Percentiles rank a stretch among this genome's conserved stretches.
Evolutionary conservation across 2,113 vertebrate genomes (phyloP).

Genomic region (Lanius ludovicianus): DNA sequence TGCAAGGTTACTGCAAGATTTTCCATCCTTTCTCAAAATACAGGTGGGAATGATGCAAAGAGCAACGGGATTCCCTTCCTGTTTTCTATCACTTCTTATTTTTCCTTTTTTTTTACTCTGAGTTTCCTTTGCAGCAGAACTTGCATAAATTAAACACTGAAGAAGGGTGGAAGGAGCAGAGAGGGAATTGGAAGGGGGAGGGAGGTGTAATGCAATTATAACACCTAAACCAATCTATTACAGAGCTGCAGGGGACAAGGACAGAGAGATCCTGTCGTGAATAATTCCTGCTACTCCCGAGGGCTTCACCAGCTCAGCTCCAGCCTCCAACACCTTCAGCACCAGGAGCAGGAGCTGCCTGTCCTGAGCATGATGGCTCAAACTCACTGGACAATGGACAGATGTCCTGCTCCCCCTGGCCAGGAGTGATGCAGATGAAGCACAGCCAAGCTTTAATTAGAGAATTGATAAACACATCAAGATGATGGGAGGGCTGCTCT

Average conservation of each 20-base stretch:
- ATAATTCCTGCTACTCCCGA: not conserved
- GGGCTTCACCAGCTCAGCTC: not conserved
- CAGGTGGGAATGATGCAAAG: not conserved
- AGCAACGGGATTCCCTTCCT: not conserved
- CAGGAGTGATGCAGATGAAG: not conserved
- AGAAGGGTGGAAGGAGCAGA: not conserved
- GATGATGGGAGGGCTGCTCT: not conserved
- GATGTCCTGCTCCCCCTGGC: not conserved
- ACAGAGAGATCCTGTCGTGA: not conserved
- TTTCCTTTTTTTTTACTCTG: not conserved
- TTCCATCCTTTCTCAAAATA: not conserved
- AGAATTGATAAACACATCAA: not conserved
- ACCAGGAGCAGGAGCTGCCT: not conserved
- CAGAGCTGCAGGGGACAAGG: not conserved
- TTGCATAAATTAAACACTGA: not conserved
- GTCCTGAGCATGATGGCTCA: accelerated
- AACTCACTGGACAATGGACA: not conserved
- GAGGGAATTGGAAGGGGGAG: not conserved
- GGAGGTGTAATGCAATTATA: not conserved
- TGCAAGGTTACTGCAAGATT: not conserved
- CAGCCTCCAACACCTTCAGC: not conserved
- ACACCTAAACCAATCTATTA: not conserved
- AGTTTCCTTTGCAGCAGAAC: not conserved
- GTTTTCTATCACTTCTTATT: not conserved
- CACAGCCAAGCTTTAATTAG: not conserved